Base-by-base conservation (phyloP, 2,888 invertebrate species). In the Panopea generosa region DNA sequence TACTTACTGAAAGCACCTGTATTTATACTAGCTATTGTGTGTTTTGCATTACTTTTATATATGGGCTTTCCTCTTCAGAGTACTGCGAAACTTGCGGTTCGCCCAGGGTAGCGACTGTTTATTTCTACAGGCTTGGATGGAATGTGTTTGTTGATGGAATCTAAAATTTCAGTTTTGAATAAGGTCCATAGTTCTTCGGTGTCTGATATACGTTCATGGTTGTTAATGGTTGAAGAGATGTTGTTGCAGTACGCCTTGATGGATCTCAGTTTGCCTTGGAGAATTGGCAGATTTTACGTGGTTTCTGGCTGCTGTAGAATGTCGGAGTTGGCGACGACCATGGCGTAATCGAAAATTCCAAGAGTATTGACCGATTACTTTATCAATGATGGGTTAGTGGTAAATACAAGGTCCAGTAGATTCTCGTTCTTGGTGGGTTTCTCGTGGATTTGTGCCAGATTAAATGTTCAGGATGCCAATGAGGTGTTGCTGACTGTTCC, bases 281-380 rank as follows among this genome's bases (percentile, higher is more conserved):
- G 4, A 7, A 33, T 33, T 33, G 4, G 11, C 11, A 33, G 4
- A 33, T 33, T 11, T 33, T 33, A 4, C 33, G 4, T 7, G 33
- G 33, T 33, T 33, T 33, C 33, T 33, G 33, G 4, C 11, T 4
- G 4, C 11, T 4, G 33, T 33, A 33, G 11, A 33, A 56, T 68
- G 20, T 73, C 72, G 4, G 60, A 29, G 47, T 72, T 62, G 4
- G 59, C 59, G 6, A 73, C 63, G 4, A 76, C 33, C 6, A 73
- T 76, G 18, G 71, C 69, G 26, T 80, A 69, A 49, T 76, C 70
- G 24, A 66, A 80, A 56, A 73, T 69, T 1, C 76, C 70, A 26
- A 72, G 70, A 7, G 57, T 53, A 24, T 63, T 76, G 7, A 20
- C 26, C 38, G 76, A 62, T 14, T 76, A 73, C 52, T 80, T 77